Base-by-base conservation (phyloP, 2,888 invertebrate genomes). In the Suillia variegata region DNA sequence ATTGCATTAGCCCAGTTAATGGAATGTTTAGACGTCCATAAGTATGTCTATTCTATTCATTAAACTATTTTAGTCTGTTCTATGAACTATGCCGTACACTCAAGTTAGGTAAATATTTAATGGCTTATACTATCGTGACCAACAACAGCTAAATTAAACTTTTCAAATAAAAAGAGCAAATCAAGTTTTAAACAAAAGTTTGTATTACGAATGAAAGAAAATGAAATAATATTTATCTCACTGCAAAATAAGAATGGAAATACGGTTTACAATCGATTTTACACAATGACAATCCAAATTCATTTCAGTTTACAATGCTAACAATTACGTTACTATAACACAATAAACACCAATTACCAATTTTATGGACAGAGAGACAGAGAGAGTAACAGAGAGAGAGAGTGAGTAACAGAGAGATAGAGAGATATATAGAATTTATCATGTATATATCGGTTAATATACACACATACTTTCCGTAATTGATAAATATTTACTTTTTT, bases 301-400 rank as follows among this genome's bases (percentile, higher is more conserved):
- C 45, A 45, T 38, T 3, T 45, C 45, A 45, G 18, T 45, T 17
- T 17, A 45, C 17, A 45, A 45, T 38, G 55, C 59, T 69, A 70
- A 73, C 78, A 72, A 74, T 69, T 76, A 76, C 67, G 63, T 52
- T 59, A 60, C 51, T 51, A 58, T n/a, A 77, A 76, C 76, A 77
- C 75, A 77, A 78, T 78, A 75, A 77, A 78, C 77, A 77, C 77
- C 77, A 77, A 77, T 76, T 74, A 76, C 71, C 76, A 75, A 71
- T 74, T 74, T 70, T 71, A 75, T 72, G 70, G 17, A 33, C 33
- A 13, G 45, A 55, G 33, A 48, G 12, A 55, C 48, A n/a, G n/a
- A n/a, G n/a, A n/a, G n/a, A n/a, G n/a, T n/a, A n/a, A n/a, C n/a
- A n/a, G n/a, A n/a, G n/a, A n/a, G n/a, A n/a, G n/a, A n/a, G n/a